phyloP scores from a whole-genome alignment of 2,113 vertebrate species.

The Herpetotheres cachinnans region DNA sequence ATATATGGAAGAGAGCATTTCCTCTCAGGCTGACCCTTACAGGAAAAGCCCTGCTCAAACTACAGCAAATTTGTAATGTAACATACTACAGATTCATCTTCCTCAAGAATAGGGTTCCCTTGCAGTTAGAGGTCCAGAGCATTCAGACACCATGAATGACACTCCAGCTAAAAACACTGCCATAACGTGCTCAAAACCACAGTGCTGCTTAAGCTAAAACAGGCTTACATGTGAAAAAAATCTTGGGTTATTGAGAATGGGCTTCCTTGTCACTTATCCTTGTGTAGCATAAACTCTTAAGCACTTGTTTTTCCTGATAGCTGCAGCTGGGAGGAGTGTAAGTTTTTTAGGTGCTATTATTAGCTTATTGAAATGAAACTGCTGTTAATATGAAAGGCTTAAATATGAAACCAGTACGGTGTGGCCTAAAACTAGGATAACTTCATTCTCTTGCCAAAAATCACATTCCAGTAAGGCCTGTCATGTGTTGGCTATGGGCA shows the following conservation, averaged over 20 bases:
- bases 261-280: background rate
- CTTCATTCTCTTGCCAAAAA: background rate
- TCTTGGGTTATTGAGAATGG: background rate
- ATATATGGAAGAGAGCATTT: background rate
- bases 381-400: background rate
- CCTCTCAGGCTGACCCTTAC: background rate
- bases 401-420: background rate
- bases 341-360: background rate
- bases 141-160: background rate
- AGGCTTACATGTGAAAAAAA: background rate
- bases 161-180: background rate
- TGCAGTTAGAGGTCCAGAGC: background rate
- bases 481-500: background rate
- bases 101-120: fast-evolving
- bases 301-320: background rate
- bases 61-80: background rate
- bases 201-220: background rate
- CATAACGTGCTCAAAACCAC: background rate
- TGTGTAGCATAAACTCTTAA: background rate
- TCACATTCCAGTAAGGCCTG: background rate
- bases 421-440: background rate
- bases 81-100: background rate
- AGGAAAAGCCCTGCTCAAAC: background rate
- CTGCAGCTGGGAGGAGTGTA: background rate
- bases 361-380: background rate